Percentiles rank a stretch among this genome's conserved stretches.
phyloP scores from a whole-genome alignment of 2,888 invertebrate species.

The Athalia cordata region DNA sequence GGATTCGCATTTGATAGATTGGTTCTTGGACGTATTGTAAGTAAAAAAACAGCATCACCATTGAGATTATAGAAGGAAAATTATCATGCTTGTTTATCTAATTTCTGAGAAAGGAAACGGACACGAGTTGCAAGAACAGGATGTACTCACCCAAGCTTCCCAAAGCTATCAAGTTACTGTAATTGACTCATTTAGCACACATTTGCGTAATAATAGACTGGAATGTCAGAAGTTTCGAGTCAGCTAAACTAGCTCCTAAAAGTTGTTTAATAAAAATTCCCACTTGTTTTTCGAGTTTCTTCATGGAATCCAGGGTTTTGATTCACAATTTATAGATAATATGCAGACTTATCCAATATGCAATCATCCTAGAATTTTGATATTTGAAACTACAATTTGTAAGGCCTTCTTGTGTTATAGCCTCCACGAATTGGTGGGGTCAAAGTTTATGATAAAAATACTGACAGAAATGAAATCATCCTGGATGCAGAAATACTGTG shows the following conservation, averaged over 20 bases:
- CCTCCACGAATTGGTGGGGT: conserved; percentile 96
- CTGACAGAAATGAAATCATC: conserved; percentile 95
- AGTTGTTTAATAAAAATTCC: background rate
- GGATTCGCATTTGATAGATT: conserved; percentile 96
- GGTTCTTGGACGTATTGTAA: conserved; percentile 95
- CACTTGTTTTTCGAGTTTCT: no score
- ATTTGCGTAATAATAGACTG: background rate
- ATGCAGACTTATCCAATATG: background rate
- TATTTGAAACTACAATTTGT: background rate
- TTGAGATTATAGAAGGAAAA: background rate
- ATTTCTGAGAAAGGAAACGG: no score
- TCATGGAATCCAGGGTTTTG: no score
- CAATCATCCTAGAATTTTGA: background rate
- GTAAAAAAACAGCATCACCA: conserved; percentile 66
- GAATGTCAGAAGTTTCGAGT: background rate
- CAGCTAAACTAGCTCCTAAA: background rate
- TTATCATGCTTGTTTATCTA: background rate
- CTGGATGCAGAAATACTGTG: conserved; percentile 97
- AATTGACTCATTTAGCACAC: conserved; percentile 54
- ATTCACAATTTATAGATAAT: background rate
- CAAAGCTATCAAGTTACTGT: conserved; percentile 28
- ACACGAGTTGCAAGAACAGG: no score
- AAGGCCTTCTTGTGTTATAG: conserved; percentile 74
- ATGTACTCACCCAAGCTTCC: background rate
- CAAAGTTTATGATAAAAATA: conserved; percentile 96